A percentile compares a stretch with the other conserved stretches of the same genome.
Conservation (phyloP, 2,888 invertebrate species). For the Noctua janthina region DNA sequence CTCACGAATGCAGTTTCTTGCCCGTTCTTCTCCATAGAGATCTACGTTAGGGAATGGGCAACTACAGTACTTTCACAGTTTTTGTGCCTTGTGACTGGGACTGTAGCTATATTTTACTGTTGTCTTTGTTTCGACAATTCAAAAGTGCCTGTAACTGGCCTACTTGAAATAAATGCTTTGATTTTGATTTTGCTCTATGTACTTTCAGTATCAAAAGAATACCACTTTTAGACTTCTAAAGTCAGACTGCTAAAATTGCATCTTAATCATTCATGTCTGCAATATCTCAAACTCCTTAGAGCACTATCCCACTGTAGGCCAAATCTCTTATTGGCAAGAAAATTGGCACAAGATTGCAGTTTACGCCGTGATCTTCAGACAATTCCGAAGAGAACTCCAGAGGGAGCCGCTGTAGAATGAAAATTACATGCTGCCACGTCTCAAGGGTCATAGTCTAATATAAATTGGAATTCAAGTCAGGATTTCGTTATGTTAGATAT, state of each 20-base stretch:
- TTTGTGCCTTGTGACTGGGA: too few relatives aligned
- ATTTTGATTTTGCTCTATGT: background rate
- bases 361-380: slow-evolving; percentile 33
- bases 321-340: background rate
- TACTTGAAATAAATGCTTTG: too few relatives aligned
- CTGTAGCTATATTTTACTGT: too few relatives aligned
- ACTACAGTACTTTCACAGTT: too few relatives aligned
- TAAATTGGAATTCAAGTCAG: slow-evolving; percentile 38
- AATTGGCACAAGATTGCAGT: slow-evolving; percentile 29
- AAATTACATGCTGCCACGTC: slow-evolving; percentile 37
- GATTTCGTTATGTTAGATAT: background rate
- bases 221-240: background rate
- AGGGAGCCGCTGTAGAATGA: slow-evolving; percentile 34
- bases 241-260: background rate
- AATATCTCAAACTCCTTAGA: background rate
- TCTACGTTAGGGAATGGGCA: too few relatives aligned
- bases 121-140: too few relatives aligned
- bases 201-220: background rate
- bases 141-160: too few relatives aligned
- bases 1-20: background rate
- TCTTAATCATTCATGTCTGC: background rate
- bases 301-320: background rate
- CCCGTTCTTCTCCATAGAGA: too few relatives aligned
- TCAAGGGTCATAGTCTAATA: slow-evolving; percentile 9
- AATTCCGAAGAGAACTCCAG: slow-evolving; percentile 25